phyloP scores from a whole-genome alignment of 2,888 invertebrate species.

The Mythimna impura region DNA sequence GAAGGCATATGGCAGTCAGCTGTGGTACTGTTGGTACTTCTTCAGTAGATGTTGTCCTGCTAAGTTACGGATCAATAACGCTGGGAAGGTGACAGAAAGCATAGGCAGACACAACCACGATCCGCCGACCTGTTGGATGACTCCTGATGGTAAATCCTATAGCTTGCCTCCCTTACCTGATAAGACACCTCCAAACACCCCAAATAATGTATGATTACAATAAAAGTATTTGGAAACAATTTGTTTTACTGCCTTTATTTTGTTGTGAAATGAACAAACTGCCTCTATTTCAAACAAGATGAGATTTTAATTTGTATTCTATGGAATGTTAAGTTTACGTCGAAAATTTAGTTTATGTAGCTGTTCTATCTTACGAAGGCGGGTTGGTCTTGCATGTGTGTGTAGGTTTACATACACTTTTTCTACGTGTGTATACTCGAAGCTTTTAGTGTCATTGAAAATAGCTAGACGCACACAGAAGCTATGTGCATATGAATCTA shows the following conservation, averaged over 20 bases:
- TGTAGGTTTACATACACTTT: too few species aligned
- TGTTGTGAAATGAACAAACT: conserved; percentile 70
- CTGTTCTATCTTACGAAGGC: too few species aligned
- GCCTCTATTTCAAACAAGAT: conserved; percentile 71
- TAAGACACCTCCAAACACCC: conserved; percentile 68
- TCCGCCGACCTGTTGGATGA: conserved; percentile 89
- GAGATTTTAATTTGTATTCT: conserved; percentile 71
- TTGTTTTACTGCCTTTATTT: conserved; percentile 65
- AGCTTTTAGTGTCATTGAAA: too few species aligned
- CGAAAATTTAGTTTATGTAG: conserved; percentile 47
- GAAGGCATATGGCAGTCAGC: conserved; percentile 88
- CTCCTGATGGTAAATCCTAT: conserved; percentile 87
- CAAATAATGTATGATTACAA: conserved; percentile 64
- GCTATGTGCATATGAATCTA: too few species aligned
- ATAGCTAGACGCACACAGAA: too few species aligned
- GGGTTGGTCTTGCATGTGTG: too few species aligned
- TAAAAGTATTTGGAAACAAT: conserved; percentile 70
- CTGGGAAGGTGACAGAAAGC: conserved; percentile 85
- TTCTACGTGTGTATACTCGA: too few species aligned
- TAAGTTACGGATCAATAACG: conserved; percentile 85
- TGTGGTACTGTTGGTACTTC: conserved; percentile 89
- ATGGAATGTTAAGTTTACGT: conserved; percentile 64
- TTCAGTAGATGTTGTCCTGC: conserved; percentile 88
- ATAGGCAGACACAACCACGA: conserved; percentile 88
- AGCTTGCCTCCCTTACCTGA: conserved; percentile 83